Conservation (phyloP, 2,888 invertebrate genomes). For the Pseudanteris insignis region DNA sequence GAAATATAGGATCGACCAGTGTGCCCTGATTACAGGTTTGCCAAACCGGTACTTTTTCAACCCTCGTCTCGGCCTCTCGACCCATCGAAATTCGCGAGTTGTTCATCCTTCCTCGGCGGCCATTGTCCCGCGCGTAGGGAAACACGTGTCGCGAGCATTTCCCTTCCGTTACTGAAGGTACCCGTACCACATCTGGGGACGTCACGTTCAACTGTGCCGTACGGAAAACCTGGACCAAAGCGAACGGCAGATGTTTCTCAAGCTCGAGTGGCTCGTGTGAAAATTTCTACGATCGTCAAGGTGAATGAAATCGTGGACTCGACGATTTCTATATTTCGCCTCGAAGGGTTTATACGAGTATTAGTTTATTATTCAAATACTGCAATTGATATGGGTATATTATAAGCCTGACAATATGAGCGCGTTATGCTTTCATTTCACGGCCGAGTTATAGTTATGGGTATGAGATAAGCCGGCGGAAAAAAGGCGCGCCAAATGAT, state of each 20-base stretch:
- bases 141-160: slow-evolving; percentile 15
- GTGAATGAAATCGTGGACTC: too few species aligned
- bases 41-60: slow-evolving; percentile 43
- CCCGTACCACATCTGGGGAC: slow-evolving; percentile 32
- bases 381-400: neutral
- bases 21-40: slow-evolving; percentile 52
- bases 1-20: slow-evolving; percentile 10
- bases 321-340: too few species aligned
- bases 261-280: slow-evolving; percentile 18
- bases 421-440: too few species aligned
- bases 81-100: slow-evolving; percentile 45
- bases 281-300: slow-evolving; percentile 12
- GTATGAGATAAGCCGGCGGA: too few species aligned
- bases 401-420: neutral
- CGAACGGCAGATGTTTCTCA: slow-evolving; percentile 28
- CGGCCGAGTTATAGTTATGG: too few species aligned
- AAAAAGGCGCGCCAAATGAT: too few species aligned
- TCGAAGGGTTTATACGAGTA: too few species aligned
- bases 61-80: neutral
- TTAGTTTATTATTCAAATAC: neutral
- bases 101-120: slow-evolving; percentile 37
- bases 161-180: neutral
- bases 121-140: slow-evolving; percentile 26
- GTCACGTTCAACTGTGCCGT: slow-evolving; percentile 20
- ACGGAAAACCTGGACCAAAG: slow-evolving; percentile 13